These are phyloP conservation scores for Cercopithecus mitis DNA, from an alignment of 2,797 vertebrate species.

Conservation along the genomic window DNA sequence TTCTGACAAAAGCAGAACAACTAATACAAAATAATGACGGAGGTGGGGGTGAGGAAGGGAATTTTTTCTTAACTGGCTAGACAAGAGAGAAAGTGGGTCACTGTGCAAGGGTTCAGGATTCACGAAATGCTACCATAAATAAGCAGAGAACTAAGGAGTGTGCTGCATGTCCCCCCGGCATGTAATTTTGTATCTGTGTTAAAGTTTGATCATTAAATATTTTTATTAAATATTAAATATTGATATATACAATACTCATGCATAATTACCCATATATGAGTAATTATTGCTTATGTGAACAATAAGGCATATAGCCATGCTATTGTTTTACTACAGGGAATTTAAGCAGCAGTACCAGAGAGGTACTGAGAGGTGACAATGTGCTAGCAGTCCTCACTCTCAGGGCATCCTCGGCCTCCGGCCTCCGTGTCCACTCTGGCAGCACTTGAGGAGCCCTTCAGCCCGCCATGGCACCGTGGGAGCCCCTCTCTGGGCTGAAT, in stretches of 20 bases:
- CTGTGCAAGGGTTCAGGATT: neutral
- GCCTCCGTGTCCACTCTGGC: no score
- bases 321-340: neutral
- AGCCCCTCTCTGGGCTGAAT: no score
- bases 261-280: neutral
- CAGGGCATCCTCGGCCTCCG: no score
- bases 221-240: neutral
- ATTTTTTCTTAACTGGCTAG: neutral
- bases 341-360: neutral
- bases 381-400: no score
- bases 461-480: fast-evolving
- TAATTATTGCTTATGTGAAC: neutral
- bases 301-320: neutral
- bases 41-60: neutral
- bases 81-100: neutral
- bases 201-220: neutral
- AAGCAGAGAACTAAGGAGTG: neutral
- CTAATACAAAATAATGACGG: neutral
- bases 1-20: neutral
- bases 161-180: neutral
- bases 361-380: no score
- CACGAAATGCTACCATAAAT: neutral
- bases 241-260: neutral
- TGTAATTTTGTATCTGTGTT: neutral
- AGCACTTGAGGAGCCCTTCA: no score